Percentiles rank a stretch among this genome's conserved stretches.
Evolutionary conservation across 1,140 invertebrate genomes (phyloP).

Genomic region (Capitella teleta): DNA sequence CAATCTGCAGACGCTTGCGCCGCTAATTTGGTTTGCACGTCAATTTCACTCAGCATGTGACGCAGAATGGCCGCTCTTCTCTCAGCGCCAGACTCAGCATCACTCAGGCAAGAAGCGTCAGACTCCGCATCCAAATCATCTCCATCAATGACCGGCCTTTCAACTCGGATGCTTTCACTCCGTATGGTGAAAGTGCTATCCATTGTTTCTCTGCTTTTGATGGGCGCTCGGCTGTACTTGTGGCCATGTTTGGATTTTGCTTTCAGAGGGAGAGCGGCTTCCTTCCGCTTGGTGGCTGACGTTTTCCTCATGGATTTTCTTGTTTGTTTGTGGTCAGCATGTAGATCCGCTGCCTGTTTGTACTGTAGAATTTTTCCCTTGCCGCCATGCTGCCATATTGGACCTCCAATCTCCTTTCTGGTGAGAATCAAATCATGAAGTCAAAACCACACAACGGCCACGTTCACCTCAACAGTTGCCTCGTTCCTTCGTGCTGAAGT

Average conservation of each 20-base stretch:
- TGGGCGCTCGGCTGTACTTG: not conserved
- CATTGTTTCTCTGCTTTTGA: not conserved
- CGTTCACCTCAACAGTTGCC: slow-evolving; percentile 6
- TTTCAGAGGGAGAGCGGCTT: not conserved
- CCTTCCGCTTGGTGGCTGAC: not conserved
- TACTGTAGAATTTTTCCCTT: slow-evolving; percentile 22
- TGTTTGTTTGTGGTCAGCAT: slow-evolving; percentile 27
- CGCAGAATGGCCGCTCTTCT: not conserved
- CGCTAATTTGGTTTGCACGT: not conserved
- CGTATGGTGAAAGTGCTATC: not conserved
- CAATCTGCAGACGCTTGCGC: not conserved
- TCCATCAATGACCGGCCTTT: not conserved
- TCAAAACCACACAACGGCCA: slow-evolving; percentile 17
- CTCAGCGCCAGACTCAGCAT: not conserved
- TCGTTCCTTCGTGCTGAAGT: slow-evolving; percentile 9
- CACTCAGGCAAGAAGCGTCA: too few species aligned
- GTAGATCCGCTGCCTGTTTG: slow-evolving; percentile 41
- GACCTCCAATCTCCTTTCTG: slow-evolving; percentile 26
- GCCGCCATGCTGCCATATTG: slow-evolving; percentile 27
- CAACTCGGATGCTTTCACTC: not conserved
- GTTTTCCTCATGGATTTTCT: not conserved
- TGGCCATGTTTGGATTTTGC: not conserved
- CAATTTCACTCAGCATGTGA: not conserved
- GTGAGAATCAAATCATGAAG: slow-evolving; percentile 11
- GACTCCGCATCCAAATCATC: not conserved